Conservation (phyloP, 2,888 invertebrate species). For the Ectropis crepuscularia region DNA sequence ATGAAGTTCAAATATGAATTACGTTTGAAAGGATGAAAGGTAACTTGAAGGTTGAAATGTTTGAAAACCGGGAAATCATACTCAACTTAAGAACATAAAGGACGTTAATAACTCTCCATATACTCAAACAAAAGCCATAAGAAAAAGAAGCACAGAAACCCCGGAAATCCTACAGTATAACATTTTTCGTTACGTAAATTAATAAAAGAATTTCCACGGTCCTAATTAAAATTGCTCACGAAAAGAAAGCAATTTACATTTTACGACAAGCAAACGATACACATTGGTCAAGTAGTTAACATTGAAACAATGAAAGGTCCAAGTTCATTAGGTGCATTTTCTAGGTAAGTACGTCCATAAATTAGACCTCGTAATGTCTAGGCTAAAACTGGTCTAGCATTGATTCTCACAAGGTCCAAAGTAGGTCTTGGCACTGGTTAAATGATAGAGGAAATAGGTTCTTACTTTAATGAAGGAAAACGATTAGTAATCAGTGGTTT, state of each 20-base stretch:
- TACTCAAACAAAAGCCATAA: too few relatives aligned
- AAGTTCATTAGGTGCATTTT: neutral
- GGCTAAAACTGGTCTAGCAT: conserved; percentile 17
- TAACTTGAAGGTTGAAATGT: too few relatives aligned
- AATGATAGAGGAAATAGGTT: conserved; percentile 23
- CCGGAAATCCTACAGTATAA: too few relatives aligned
- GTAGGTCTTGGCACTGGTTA: conserved; percentile 1
- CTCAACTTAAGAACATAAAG: too few relatives aligned
- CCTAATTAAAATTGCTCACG: neutral
- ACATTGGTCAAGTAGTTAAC: neutral
- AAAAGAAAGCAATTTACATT: neutral
- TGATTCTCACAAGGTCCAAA: conserved; percentile 11
- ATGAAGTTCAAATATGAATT: too few relatives aligned
- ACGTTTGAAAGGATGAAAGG: too few relatives aligned
- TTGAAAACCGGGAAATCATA: too few relatives aligned
- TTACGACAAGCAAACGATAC: neutral
- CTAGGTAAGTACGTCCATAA: neutral
- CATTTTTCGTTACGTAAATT: too few relatives aligned
- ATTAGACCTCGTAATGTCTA: conserved; percentile 8
- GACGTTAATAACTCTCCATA: too few relatives aligned
- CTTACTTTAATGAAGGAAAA: conserved; percentile 22
- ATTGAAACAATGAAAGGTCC: conserved; percentile 5
- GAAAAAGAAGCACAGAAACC: too few relatives aligned
- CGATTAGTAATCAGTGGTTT: conserved; percentile 5
- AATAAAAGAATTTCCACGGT: too few relatives aligned